These are phyloP conservation scores for Sclerodermus sp. DNA, from an alignment of 2,888 invertebrate species.

Conservation along the genomic window DNA sequence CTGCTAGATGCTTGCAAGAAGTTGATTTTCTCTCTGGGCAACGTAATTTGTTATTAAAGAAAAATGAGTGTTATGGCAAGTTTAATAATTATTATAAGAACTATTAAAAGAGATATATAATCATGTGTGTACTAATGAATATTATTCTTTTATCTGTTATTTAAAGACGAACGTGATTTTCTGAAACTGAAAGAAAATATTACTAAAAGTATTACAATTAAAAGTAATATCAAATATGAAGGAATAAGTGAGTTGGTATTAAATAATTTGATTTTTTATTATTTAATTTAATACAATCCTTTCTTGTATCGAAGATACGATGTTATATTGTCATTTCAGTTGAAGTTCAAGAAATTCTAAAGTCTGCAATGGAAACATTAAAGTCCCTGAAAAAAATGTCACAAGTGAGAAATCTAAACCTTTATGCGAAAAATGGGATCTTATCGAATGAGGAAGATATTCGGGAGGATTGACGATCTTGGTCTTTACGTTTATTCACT, in stretches of 20 bases:
- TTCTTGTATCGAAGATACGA: no score
- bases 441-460: no score
- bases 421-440: no score
- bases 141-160: no score
- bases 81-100: no score
- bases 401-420: no score
- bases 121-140: no score
- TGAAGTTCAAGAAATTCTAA: conserved; percentile 25
- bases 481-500: conserved; percentile 36
- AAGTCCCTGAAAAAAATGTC: conserved; percentile 21
- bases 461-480: background rate
- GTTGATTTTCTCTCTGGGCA: conserved; percentile 60
- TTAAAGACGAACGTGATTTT: no score
- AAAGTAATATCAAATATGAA: conserved; percentile 15
- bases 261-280: background rate
- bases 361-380: conserved; percentile 22
- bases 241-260: conserved; percentile 18
- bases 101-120: no score
- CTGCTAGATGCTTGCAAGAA: conserved; percentile 58
- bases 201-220: no score
- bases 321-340: conserved; percentile 8
- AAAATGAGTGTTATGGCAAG: conserved; percentile 22
- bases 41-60: conserved; percentile 16
- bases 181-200: no score
- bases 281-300: background rate